Conservation (phyloP, 1,140 invertebrate species). For the Chironomus striatipennis region DNA sequence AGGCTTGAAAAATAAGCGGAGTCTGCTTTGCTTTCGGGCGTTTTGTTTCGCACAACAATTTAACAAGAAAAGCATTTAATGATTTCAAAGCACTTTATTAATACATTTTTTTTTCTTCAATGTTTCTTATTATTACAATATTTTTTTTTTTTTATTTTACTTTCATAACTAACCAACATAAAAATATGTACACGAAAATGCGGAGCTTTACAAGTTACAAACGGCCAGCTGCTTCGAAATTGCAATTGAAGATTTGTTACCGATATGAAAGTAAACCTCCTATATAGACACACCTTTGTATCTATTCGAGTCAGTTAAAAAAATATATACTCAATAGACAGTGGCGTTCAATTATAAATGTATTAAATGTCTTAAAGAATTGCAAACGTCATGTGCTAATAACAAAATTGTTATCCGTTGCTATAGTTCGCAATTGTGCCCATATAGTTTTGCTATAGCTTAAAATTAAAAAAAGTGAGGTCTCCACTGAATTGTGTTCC, state of each 20-base stretch:
- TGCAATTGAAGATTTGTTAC: constrained; percentile 24
- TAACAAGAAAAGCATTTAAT: constrained; percentile 18
- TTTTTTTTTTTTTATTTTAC: not conserved
- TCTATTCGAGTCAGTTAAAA: constrained; percentile 1
- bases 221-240: constrained; percentile 7
- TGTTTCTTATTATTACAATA: not conserved
- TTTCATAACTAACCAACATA: constrained; percentile 17
- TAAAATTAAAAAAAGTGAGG: too few species aligned
- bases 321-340: not conserved
- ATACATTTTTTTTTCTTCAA: constrained; percentile 9
- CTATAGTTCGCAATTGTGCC: too few species aligned
- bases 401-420: not conserved
- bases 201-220: constrained; percentile 5
- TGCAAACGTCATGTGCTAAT: not conserved
- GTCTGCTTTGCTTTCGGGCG: not conserved
- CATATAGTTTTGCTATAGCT: too few species aligned
- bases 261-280: constrained; percentile 23
- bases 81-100: constrained; percentile 19
- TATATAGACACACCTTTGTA: constrained; percentile 23
- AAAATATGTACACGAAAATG: constrained; percentile 16
- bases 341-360: constrained; percentile 14
- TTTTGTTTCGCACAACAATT: constrained; percentile 2
- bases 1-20: not conserved
- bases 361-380: not conserved
- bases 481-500: too few species aligned